phyloP scores from a whole-genome alignment of 2,888 invertebrate genomes.

The Herminia tarsipennalis region DNA sequence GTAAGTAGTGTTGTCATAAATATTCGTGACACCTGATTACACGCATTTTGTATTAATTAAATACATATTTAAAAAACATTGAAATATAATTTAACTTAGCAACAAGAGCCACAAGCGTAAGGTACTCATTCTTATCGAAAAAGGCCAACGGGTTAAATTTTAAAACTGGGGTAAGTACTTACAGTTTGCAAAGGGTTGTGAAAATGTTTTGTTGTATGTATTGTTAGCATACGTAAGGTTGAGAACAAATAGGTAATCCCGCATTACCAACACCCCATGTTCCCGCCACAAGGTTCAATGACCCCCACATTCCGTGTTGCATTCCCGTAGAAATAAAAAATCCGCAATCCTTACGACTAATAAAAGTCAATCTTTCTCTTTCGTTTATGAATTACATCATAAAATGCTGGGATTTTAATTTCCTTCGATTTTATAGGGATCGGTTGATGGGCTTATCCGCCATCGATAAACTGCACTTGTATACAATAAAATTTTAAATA shows the following conservation, averaged over 20 bases:
- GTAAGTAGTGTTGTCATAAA: no score
- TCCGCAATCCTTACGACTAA: conserved; percentile 37
- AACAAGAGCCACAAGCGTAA: no score
- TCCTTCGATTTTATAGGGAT: conserved; percentile 44
- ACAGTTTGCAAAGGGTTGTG: conserved; percentile 30
- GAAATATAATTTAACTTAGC: no score
- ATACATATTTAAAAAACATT: no score
- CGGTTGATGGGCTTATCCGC: conserved; percentile 18
- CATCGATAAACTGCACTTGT: conserved; percentile 12
- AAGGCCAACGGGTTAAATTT: conserved; percentile 17
- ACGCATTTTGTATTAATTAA: no score
- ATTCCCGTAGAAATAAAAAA: conserved; percentile 61
- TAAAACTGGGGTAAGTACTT: conserved; percentile 26
- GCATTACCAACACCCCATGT: conserved; percentile 55
- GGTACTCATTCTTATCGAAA: no score
- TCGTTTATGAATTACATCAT: conserved; percentile 40
- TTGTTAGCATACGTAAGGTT: conserved; percentile 46
- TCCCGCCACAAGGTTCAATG: conserved; percentile 61
- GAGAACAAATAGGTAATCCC: conserved; percentile 55
- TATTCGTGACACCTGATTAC: no score
- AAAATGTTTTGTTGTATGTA: conserved; percentile 43
- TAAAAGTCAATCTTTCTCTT: conserved; percentile 47
- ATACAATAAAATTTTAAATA: background rate
- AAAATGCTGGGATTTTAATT: conserved; percentile 42
- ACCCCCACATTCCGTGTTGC: conserved; percentile 65